phyloP scores from a whole-genome alignment of 2,888 invertebrate genomes.

The Heterodera filipjevi region DNA sequence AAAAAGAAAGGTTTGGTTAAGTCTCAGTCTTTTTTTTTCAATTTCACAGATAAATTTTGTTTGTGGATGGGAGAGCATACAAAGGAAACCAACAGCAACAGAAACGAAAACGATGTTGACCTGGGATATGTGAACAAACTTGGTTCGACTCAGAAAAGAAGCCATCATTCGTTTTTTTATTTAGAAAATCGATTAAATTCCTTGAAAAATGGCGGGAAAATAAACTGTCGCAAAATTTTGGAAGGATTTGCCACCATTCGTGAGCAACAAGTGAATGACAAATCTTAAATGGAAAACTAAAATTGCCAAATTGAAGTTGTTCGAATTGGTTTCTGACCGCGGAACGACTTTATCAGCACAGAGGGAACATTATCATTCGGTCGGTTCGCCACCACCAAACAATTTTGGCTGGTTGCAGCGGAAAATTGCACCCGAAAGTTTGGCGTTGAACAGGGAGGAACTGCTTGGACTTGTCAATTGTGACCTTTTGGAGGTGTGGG shows the following conservation, averaged over 20 bases:
- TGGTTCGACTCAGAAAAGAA: too few species aligned
- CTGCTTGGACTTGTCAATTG: slow-evolving; percentile 37
- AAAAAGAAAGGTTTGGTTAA: too few species aligned
- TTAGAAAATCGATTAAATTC: background rate
- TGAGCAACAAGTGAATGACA: background rate
- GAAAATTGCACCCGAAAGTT: slow-evolving; percentile 42
- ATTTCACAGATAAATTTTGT: too few species aligned
- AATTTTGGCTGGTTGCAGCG: slow-evolving; percentile 39
- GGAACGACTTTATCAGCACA: background rate
- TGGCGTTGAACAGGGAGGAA: slow-evolving; percentile 39
- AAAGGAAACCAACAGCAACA: background rate
- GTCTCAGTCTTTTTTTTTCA: too few species aligned
- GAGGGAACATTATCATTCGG: background rate
- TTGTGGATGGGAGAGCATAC: background rate
- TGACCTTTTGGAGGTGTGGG: slow-evolving; percentile 39
- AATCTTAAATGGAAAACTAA: background rate
- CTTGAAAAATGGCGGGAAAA: background rate
- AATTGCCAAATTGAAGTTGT: background rate
- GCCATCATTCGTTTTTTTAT: too few species aligned
- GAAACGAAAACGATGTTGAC: background rate
- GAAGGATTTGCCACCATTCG: background rate
- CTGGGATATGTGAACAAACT: background rate
- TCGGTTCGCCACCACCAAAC: slow-evolving; percentile 16
- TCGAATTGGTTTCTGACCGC: background rate
- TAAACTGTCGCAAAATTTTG: background rate